These are phyloP conservation scores for Lepidonotus clava DNA, from an alignment of 2,888 invertebrate species.

Conservation along the genomic window DNA sequence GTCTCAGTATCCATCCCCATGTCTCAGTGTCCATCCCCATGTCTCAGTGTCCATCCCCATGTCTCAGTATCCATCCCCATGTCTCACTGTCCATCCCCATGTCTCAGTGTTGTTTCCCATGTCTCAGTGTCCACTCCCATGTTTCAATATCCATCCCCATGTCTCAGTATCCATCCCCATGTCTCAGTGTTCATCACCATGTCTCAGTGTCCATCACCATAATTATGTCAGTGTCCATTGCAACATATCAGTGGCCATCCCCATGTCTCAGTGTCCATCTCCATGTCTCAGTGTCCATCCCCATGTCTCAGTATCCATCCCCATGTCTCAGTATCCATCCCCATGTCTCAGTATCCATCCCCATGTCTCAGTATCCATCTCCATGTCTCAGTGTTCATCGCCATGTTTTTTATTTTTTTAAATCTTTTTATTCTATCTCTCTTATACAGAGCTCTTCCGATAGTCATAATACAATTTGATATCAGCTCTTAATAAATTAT, in stretches of 20 bases:
- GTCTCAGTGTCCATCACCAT: background rate
- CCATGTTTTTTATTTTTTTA: too few relatives aligned
- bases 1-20: background rate
- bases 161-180: background rate
- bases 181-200: background rate
- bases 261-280: background rate
- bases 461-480: too few relatives aligned
- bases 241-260: background rate
- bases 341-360: background rate
- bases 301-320: background rate
- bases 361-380: background rate
- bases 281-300: background rate
- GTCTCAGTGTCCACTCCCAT: background rate
- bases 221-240: background rate
- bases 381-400: background rate
- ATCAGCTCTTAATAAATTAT: too few relatives aligned
- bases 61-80: background rate
- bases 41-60: background rate
- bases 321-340: background rate
- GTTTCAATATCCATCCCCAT: background rate
- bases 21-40: background rate
- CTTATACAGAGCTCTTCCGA: too few relatives aligned
- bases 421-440: too few relatives aligned
- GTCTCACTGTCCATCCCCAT: background rate
- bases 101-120: background rate